Evolutionary conservation across 2,888 invertebrate genomes (phyloP), one percentile per base, ranked within the genome.

Genomic region (Lycocerus yunnanus): DNA sequence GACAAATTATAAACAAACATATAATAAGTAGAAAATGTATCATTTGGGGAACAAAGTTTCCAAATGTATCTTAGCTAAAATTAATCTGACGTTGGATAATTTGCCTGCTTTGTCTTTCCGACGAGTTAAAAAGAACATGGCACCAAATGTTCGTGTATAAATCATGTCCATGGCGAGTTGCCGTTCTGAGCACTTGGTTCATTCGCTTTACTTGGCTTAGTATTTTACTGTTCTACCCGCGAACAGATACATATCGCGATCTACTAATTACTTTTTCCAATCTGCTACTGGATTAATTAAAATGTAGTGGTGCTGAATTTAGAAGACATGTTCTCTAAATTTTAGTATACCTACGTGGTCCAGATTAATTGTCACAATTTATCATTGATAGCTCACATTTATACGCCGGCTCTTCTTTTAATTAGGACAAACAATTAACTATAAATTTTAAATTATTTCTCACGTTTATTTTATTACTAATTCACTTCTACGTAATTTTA

Each of bases 191-290:
- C 69, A 69, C 69, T 73, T 63, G 69, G 66, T 69, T 68, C 73
- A 65, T 65, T 68, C 69, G 69, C 73, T 58, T 59, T 58, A 24
- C 73, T 69, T 66, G 73, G 68, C 73, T 73, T 68, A 69, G 60
- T 60, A 18, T 67, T 72, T 71, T 68, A 65, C 58, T 68, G 43
- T 66, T 70, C 71, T 72, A 73, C 74, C 77, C 78, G 75, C 74
- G 74, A 77, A 72, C 78, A 77, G 82, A 82, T 82, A 82, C 82
- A 82, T 81, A 82, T 81, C 81, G 80, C 79, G 82, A 81, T 81
- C 81, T 81, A 81, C 82, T 84, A 83, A 84, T 84, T 84, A 83
- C 83, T 84, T 84, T 84, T 84, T 83, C 83, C 83, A 83, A 83
- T 82, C 82, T 83, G 82, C 80, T 79, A 79, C 79, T 76, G 81